A percentile compares a stretch with the other conserved stretches of the same genome.
These are phyloP conservation scores for Nycticryphes semicollaris DNA, from an alignment of 2,113 vertebrate species.

Conservation along the genomic window DNA sequence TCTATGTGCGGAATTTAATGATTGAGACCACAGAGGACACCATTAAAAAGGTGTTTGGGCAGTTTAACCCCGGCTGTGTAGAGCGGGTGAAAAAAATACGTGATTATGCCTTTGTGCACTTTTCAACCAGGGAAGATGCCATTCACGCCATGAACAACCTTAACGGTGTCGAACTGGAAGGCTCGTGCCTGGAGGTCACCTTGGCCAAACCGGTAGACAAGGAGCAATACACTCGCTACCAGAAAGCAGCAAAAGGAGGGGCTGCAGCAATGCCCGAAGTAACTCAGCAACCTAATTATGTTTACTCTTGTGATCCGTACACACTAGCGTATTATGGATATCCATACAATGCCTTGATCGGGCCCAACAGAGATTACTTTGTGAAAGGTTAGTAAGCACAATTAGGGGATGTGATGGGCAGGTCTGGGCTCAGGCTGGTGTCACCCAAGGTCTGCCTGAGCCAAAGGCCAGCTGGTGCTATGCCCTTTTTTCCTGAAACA, in stretches of 20 bases:
- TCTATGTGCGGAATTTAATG: conserved; percentile 98
- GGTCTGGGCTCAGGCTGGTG: neutral
- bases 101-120: conserved; percentile 98
- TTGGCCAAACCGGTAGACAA: conserved; percentile 98
- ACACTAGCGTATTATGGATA: conserved; percentile 94
- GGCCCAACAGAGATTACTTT: conserved; percentile 98
- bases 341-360: conserved; percentile 93
- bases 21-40: conserved; percentile 96
- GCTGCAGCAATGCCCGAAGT: conserved; percentile 60
- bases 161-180: conserved; percentile 93
- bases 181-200: conserved; percentile 95
- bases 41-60: conserved; percentile 90
- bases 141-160: conserved; percentile 95
- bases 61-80: conserved; percentile 94
- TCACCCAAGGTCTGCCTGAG: neutral
- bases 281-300: conserved; percentile 85
- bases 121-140: conserved; percentile 91
- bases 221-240: conserved; percentile 96
- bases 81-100: conserved; percentile 98
- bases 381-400: conserved; percentile 91
- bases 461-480: neutral
- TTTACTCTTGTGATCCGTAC: conserved; percentile 97
- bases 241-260: conserved; percentile 93
- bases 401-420: neutral
- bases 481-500: neutral